These are phyloP conservation scores for Cepphus grylle DNA, from an alignment of 2,113 vertebrate genomes.

Conservation along the genomic window DNA sequence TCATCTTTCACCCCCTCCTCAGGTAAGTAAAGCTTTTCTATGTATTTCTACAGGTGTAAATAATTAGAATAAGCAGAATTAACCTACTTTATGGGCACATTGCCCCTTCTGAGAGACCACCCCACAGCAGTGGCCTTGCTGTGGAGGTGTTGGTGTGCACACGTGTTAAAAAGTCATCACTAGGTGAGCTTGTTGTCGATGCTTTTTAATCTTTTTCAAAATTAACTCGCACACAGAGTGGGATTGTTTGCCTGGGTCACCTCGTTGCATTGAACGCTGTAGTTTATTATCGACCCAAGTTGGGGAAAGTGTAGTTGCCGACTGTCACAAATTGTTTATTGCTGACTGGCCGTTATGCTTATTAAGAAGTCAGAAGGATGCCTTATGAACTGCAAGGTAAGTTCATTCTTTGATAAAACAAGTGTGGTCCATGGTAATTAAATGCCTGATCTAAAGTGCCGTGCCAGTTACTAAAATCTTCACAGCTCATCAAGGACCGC, in stretches of 20 bases:
- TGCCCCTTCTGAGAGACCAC: background rate
- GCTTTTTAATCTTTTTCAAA: background rate
- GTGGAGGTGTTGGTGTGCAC: background rate
- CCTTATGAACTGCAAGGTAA: background rate
- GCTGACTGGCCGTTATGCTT: background rate
- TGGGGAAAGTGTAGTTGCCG: background rate
- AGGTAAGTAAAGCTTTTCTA: slow-evolving; percentile 77
- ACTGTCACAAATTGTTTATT: background rate
- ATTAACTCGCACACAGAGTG: background rate
- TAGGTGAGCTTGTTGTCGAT: background rate
- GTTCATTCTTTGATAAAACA: slow-evolving; percentile 1
- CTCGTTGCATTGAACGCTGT: background rate
- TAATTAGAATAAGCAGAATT: background rate
- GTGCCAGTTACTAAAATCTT: background rate
- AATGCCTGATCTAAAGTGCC: background rate
- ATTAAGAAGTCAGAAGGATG: background rate
- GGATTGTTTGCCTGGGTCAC: background rate
- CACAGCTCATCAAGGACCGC: background rate
- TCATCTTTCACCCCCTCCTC: slow-evolving; percentile 96
- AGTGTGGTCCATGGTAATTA: background rate
- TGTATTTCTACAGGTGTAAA: background rate
- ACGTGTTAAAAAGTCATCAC: background rate
- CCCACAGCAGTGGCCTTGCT: background rate
- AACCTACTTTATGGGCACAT: fast-evolving
- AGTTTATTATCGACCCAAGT: background rate